Evolutionary conservation across 2,888 invertebrate genomes (phyloP), one percentile per base, ranked within the genome.

Genomic region (Lottia scabra): DNA sequence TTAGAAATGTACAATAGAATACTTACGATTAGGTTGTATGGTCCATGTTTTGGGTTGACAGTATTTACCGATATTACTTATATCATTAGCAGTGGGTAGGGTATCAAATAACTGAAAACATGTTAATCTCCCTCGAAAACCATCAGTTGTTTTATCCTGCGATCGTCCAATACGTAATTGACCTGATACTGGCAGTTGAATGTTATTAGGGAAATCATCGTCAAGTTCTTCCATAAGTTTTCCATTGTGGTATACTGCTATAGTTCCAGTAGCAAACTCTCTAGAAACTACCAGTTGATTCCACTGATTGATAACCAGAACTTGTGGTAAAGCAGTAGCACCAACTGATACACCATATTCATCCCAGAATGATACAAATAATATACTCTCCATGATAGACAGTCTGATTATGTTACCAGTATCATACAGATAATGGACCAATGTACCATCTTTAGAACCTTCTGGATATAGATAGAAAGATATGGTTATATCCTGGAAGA

Each of bases 321-420:
- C 64, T 23, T 75, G 71, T 0, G 80, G 75, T 16, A 79, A 38
- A 13, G 79, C 77, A 5, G 80, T 76, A 30, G 77, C 75, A 44
- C 82, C 82, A 19, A 80, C 79, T 1, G 79, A 78, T 5, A 79
- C 80, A 0, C 80, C 82, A 65, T 78, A 82, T 70, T 80, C 79
- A 65, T 82, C 82, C 68, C 82, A 80, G 71, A 82, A 82, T 12
- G 80, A 80, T 8, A 82, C 73, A 44, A 82, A 75, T 46, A 79
- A 70, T 4, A 77, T 65, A 30, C 75, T 70, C 63, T 77, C 74
- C 46, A 77, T 71, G 27, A 79, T 73, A 6, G 77, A 70, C 38
- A 77, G 26, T 56, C 71, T 72, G 62, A 79, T 67, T 23, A 75
- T 72, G 70, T 79, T 73, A n/a, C 79, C 79, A 44, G 75, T 66